Evolutionary conservation across 1,140 invertebrate genomes (phyloP), one percentile per base, ranked within the genome.

Genomic region (Drosophila sturtevanti): DNA sequence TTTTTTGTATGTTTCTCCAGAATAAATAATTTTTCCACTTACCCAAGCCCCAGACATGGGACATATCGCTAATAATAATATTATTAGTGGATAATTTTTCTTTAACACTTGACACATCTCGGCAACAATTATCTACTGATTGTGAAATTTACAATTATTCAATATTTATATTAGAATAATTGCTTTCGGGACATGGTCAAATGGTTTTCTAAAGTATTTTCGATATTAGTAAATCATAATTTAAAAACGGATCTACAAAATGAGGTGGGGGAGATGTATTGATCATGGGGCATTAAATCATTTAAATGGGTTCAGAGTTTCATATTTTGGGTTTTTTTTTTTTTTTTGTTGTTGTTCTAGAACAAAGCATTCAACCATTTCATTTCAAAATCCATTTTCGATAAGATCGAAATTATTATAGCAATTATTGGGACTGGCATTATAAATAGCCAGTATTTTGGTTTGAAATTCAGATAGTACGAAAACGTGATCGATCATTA

Each of bases 151-250:
- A 54, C 64, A 90, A 86, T 81, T 70, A 81, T 34, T 6, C 60
- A 35, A 7, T 59, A 56, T 59, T 70, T 72, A 75, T 81, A 79
- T 69, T 56, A 71, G 61, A 54, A 12, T 37, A 16, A 65, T 54
- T 24, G 52, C 1, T 22, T 66, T 79, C 79, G 62, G 16, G 71
- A 82, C 79, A 82, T 35, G 82, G 75, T 22, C 62, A 68, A 82
- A 31, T 71, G 52, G 61, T n/a, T 31, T 1, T 6, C 10, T 34
- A 72, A 87, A 86, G 80, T 41, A 34, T 2, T 24, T 12, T 21
- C 35, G 10, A 6, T 65, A 87, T 86, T 87, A 81, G 55, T 24
- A 14, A 34, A 34, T 21, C 38, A 18, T n/a, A 7, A n/a, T n/a
- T n/a, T n/a, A 24, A 24, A 24, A 24, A 24, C 24, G 4, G 4